phyloP scores from a whole-genome alignment of 35 echinoderm and acorn worm genomes.

The Acanthaster planci region DNA sequence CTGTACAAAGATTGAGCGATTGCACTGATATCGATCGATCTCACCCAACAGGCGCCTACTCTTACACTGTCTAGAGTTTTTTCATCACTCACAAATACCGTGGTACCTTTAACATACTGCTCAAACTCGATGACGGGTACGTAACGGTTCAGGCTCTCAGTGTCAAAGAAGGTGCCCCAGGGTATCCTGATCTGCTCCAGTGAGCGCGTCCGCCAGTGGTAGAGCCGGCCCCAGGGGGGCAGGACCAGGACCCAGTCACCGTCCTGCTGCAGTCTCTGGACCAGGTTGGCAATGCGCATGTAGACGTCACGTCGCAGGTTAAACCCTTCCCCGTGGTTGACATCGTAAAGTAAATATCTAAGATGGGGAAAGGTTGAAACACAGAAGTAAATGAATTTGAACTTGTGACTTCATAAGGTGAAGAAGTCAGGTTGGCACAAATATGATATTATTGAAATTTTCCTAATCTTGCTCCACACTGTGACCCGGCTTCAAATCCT shows the following conservation, averaged over 20 bases:
- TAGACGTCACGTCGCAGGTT: constrained; percentile 96
- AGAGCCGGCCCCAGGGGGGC: constrained; percentile 93
- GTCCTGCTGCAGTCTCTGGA: constrained; percentile 61
- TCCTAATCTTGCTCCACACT: too few relatives aligned
- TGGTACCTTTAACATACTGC: constrained; percentile 84
- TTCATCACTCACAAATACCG: background rate
- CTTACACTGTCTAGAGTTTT: too few relatives aligned
- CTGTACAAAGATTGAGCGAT: too few relatives aligned
- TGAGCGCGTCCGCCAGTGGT: constrained; percentile 83
- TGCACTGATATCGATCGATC: too few relatives aligned
- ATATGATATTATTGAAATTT: background rate
- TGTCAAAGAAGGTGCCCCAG: constrained; percentile 92
- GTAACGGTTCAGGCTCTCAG: constrained; percentile 70
- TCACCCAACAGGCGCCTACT: too few relatives aligned
- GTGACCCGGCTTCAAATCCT: background rate
- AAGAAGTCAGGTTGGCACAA: background rate
- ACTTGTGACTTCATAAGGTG: background rate
- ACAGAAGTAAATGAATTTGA: background rate
- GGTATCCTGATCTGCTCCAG: constrained; percentile 83
- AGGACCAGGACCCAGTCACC: constrained; percentile 87
- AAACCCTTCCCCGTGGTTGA: constrained; percentile 95
- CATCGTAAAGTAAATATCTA: constrained; percentile 87
- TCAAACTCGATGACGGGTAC: constrained; percentile 96
- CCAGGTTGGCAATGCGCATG: constrained; percentile 93
- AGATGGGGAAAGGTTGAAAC: background rate